Conservation (phyloP, 53 echinoderm and acorn worm genomes). For the Holothuria leucospilota region DNA sequence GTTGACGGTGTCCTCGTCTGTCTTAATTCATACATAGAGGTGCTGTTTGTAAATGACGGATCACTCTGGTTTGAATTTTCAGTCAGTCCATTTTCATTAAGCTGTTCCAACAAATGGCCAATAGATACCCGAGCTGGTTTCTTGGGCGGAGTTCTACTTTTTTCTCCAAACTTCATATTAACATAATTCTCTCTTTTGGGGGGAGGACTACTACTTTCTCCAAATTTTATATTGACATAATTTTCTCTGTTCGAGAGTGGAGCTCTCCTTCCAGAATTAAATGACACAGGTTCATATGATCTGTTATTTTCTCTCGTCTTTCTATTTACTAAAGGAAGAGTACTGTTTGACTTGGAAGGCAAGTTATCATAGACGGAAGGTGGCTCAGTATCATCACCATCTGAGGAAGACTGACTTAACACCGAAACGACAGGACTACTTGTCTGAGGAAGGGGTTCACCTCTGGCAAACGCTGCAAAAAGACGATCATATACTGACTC, state of each 20-base stretch:
- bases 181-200: constrained; percentile 26
- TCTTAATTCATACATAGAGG: constrained; percentile 1
- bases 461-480: constrained; percentile 29
- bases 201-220: not conserved
- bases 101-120: constrained; percentile 76
- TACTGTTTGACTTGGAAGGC: constrained; percentile 41
- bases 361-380: constrained; percentile 71
- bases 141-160: constrained; percentile 69
- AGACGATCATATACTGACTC: not conserved
- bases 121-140: constrained; percentile 86
- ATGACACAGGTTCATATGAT: constrained; percentile 28
- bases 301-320: constrained; percentile 11
- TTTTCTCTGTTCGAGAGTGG: not conserved
- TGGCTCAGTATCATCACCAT: constrained; percentile 50
- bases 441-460: constrained; percentile 23
- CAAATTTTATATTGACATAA: constrained; percentile 33
- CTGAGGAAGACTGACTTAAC: constrained; percentile 28
- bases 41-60: not conserved
- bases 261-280: not conserved
- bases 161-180: constrained; percentile 28
- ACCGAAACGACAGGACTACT: constrained; percentile 22
- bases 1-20: not conserved
- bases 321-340: constrained; percentile 17
- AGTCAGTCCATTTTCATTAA: constrained; percentile 43
- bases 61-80: not conserved